Conservation (phyloP, 2,797 vertebrate species). For the Enteromius mattozi region DNA sequence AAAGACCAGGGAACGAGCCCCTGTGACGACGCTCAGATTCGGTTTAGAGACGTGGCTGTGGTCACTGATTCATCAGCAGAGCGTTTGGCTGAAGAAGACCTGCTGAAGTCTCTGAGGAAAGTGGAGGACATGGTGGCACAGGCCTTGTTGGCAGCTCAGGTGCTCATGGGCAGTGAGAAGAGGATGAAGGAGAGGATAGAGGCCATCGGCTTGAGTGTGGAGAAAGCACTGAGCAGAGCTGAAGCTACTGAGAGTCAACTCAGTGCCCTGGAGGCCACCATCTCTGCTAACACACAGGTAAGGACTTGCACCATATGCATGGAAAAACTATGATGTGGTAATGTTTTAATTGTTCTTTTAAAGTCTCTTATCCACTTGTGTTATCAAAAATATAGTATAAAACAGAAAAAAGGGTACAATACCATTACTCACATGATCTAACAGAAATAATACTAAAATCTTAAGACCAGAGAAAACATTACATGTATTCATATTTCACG, state of each 20-base stretch:
- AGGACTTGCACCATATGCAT: background rate
- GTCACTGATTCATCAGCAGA: slow-evolving; percentile 59
- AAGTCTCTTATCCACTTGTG: background rate
- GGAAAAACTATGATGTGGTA: background rate
- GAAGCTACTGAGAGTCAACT: slow-evolving; percentile 65
- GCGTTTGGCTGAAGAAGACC: slow-evolving; percentile 56
- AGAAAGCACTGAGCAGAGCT: slow-evolving; percentile 67
- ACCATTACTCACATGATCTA: background rate
- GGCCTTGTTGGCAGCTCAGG: slow-evolving; percentile 66
- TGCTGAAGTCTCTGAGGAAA: slow-evolving; percentile 67
- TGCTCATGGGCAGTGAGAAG: slow-evolving; percentile 68
- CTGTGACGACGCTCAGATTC: slow-evolving; percentile 45
- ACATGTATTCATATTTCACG: no score
- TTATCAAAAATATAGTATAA: no score
- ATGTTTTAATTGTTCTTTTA: background rate
- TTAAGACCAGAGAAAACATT: no score
- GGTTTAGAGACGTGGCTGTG: slow-evolving; percentile 69
- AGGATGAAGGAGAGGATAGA: slow-evolving; percentile 67
- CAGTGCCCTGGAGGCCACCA: slow-evolving; percentile 57
- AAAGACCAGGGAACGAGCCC: slow-evolving; percentile 65
- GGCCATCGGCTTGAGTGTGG: slow-evolving; percentile 69
- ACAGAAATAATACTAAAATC: background rate
- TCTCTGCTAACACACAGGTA: slow-evolving; percentile 52
- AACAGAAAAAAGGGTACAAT: background rate
- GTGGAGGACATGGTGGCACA: slow-evolving; percentile 70